Percentiles rank a stretch among this genome's conserved stretches.
These are phyloP conservation scores for Drosophila littoralis DNA, from an alignment of 1,140 invertebrate genomes.

Conservation along the genomic window DNA sequence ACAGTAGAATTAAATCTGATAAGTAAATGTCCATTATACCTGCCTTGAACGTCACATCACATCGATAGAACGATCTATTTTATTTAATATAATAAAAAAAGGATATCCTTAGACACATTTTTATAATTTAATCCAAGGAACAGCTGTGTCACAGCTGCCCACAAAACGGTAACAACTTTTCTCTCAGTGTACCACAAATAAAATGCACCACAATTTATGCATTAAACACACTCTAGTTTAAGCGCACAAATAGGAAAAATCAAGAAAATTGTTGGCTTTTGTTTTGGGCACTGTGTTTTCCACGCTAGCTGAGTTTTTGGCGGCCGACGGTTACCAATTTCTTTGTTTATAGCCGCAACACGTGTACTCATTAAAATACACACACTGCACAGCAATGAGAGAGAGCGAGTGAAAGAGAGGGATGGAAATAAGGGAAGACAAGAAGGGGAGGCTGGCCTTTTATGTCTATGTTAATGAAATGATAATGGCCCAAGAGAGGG, in stretches of 20 bases:
- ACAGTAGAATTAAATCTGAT: too few relatives aligned
- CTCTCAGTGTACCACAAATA: too few relatives aligned
- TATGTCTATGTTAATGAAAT: constrained; percentile 81
- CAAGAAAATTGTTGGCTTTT: constrained; percentile 37
- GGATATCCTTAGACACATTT: too few relatives aligned
- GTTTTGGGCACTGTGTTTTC: constrained; percentile 50
- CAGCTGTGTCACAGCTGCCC: too few relatives aligned
- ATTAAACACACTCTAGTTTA: constrained; percentile 3
- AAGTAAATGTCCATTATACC: too few relatives aligned
- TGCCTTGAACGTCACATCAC: too few relatives aligned
- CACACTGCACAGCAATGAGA: constrained; percentile 17
- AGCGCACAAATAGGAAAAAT: neutral
- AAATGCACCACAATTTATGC: neutral
- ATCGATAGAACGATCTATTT: too few relatives aligned
- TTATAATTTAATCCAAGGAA: too few relatives aligned
- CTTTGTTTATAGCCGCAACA: constrained; percentile 79
- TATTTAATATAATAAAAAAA: too few relatives aligned
- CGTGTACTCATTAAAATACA: constrained; percentile 76
- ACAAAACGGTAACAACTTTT: too few relatives aligned
- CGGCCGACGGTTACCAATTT: constrained; percentile 67
- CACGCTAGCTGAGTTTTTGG: constrained; percentile 62
- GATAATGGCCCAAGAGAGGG: constrained; percentile 53
- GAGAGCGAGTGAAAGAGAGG: neutral
- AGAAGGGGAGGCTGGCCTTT: constrained; percentile 33
- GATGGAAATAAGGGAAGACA: neutral